phyloP scores from a whole-genome alignment of 2,888 invertebrate genomes.

The Rapana venosa region DNA sequence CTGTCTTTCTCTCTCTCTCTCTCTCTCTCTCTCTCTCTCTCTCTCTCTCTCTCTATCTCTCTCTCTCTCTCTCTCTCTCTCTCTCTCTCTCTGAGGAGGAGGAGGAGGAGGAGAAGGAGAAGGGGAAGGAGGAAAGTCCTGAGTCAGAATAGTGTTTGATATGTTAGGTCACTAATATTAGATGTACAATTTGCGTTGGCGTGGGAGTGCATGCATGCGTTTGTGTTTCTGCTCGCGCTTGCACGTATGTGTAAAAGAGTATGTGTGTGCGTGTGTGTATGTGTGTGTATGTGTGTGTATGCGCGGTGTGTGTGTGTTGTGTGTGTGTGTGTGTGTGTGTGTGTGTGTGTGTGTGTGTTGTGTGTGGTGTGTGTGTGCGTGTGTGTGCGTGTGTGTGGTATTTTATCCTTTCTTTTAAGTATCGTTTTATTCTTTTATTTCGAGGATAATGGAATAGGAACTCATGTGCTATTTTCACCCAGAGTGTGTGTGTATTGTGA shows the following conservation, averaged over 20 bases:
- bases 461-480: too few species aligned
- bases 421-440: too few species aligned
- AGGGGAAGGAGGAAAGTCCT: neutral
- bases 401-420: too few species aligned
- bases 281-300: neutral
- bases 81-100: neutral
- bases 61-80: slow-evolving; percentile 16
- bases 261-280: slow-evolving; percentile 14
- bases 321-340: neutral
- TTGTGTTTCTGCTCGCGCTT: neutral
- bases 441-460: too few species aligned
- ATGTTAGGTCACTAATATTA: neutral
- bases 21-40: neutral
- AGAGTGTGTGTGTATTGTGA: too few species aligned
- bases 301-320: neutral
- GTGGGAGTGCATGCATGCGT: neutral
- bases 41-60: neutral
- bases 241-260: neutral
- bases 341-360: neutral
- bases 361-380: neutral
- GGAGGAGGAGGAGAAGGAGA: too few species aligned
- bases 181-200: neutral
- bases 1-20: neutral
- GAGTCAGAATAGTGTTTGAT: neutral
- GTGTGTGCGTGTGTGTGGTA: neutral